These are phyloP conservation scores for Rhizoglyphus robini DNA, from an alignment of 1,140 invertebrate genomes.

Conservation along the genomic window DNA sequence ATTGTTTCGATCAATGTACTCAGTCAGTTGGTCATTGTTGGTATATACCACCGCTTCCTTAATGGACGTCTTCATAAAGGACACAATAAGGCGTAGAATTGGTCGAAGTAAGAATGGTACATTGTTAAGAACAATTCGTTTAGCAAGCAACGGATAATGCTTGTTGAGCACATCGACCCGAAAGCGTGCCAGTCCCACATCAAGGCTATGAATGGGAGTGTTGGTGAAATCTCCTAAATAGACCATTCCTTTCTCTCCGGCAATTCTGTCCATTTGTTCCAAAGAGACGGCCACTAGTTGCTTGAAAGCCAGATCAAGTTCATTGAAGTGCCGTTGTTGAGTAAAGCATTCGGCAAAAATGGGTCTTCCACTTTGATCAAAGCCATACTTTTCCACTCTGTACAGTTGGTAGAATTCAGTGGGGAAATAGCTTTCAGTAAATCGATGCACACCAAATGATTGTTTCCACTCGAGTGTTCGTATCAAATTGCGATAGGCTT, in stretches of 20 bases:
- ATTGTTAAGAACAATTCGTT: neutral
- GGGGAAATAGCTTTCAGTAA: neutral
- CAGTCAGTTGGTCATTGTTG: neutral
- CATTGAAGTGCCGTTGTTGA: conserved; percentile 5
- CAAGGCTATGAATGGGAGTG: neutral
- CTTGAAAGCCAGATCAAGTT: neutral
- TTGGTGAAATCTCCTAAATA: neutral
- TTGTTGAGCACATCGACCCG: neutral
- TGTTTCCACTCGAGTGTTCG: conserved; percentile 72
- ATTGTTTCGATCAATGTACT: neutral
- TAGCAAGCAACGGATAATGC: neutral
- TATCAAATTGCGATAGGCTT: conserved; percentile 41
- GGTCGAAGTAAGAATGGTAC: neutral
- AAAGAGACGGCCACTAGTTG: neutral
- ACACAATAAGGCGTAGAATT: neutral
- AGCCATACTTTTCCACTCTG: conserved; percentile 14
- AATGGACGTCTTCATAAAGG: neutral
- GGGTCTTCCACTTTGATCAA: neutral
- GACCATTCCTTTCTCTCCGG: neutral
- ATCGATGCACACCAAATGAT: conserved; percentile 51
- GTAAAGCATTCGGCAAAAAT: neutral
- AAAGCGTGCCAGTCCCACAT: neutral
- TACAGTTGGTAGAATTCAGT: conserved; percentile 10
- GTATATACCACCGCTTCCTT: neutral
- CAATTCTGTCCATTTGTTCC: neutral